Conservation (phyloP, 2,888 invertebrate genomes). For the Andrena hattorfiana region DNA sequence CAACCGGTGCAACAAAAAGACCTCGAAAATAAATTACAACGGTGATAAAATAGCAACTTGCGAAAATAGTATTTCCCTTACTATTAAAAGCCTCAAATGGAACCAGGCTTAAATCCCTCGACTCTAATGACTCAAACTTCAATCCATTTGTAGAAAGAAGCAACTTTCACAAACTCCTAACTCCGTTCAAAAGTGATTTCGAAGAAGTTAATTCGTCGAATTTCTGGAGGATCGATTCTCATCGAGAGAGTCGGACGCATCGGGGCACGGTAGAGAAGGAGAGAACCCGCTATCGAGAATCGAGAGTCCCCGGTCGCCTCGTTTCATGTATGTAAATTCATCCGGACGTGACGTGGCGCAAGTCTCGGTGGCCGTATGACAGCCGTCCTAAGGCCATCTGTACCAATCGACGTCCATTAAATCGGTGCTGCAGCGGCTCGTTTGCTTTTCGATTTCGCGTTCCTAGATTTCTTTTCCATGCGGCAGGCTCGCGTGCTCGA, state of each 20-base stretch:
- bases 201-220: neutral
- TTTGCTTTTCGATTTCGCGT: constrained; percentile 70
- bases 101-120: too few relatives aligned
- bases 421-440: constrained; percentile 65
- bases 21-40: too few relatives aligned
- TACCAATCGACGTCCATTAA: constrained; percentile 82
- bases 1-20: too few relatives aligned
- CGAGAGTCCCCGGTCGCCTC: constrained; percentile 68
- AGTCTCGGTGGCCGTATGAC: constrained; percentile 69
- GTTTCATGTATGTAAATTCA: constrained; percentile 83
- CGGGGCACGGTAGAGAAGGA: constrained; percentile 66
- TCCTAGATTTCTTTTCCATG: constrained; percentile 68
- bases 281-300: constrained; percentile 79
- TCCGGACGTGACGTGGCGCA: constrained; percentile 83
- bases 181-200: neutral
- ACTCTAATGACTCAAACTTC: neutral
- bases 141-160: constrained; percentile 1
- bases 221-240: constrained; percentile 4
- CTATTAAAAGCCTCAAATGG: too few relatives aligned
- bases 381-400: constrained; percentile 79
- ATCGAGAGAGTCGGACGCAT: neutral
- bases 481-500: constrained; percentile 10
- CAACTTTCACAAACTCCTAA: neutral
- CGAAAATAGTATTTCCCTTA: too few relatives aligned
- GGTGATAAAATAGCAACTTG: too few relatives aligned